phyloP scores from a whole-genome alignment of 2,113 vertebrate species.

The Mellivora capensis region DNA sequence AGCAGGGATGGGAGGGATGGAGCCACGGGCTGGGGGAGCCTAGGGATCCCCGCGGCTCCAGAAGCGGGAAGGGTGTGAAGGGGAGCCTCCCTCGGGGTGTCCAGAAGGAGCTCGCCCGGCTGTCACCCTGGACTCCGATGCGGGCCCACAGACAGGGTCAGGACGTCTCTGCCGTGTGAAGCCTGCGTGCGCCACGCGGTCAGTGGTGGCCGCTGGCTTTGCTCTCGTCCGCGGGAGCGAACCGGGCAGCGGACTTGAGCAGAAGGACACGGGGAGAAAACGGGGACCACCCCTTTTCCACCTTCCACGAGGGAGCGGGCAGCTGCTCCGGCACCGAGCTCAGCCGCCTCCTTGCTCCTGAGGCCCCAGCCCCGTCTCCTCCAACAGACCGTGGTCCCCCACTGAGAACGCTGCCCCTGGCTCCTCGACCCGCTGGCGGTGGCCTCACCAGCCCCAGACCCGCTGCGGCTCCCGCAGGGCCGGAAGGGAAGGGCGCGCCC shows the following conservation, averaged over 20 bases:
- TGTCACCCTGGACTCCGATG: neutral
- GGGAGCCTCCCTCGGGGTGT: neutral
- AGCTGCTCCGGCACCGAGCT: neutral
- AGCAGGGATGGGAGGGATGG: neutral
- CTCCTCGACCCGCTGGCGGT: neutral
- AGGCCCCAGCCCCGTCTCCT: neutral
- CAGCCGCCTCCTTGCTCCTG: neutral
- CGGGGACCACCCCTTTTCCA: neutral
- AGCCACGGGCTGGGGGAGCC: neutral
- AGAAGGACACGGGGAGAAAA: neutral
- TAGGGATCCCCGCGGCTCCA: neutral
- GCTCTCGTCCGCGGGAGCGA: neutral
- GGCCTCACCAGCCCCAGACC: neutral
- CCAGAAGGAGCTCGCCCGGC: neutral
- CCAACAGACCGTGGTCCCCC: neutral
- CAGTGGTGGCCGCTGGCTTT: neutral
- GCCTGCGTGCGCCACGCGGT: neutral
- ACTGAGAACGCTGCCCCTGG: accelerated
- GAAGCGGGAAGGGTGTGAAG: neutral
- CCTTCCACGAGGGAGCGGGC: neutral
- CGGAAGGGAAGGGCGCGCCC: neutral
- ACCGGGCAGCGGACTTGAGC: neutral
- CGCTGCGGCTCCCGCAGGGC: neutral
- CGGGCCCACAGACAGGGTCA: neutral
- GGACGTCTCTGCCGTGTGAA: neutral